Conservation (phyloP, 2,113 vertebrate species). For the Pterocles gutturalis region DNA sequence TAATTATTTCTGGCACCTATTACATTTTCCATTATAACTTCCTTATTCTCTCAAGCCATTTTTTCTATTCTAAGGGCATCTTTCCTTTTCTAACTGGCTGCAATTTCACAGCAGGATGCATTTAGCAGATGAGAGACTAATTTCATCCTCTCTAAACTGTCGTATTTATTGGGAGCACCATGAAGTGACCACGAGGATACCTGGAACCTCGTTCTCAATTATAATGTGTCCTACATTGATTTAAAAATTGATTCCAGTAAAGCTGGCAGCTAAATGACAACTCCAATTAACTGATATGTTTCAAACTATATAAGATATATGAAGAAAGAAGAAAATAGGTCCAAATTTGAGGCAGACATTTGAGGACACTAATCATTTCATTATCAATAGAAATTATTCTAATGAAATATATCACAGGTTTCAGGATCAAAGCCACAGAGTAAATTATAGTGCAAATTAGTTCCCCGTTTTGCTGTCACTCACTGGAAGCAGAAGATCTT, state of each 20-base stretch:
- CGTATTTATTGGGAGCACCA: background rate
- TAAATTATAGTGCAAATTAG: slow-evolving; percentile 20
- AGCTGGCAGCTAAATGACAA: slow-evolving; percentile 21
- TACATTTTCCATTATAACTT: slow-evolving; percentile 59
- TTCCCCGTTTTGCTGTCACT: background rate
- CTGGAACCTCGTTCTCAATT: slow-evolving; percentile 32
- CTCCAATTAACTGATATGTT: slow-evolving; percentile 31
- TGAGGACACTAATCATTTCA: slow-evolving; percentile 2
- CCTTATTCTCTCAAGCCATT: slow-evolving; percentile 22
- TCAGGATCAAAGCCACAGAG: background rate
- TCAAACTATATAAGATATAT: background rate
- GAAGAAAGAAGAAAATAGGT: slow-evolving; percentile 9
- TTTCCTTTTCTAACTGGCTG: slow-evolving; percentile 27
- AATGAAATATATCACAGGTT: background rate
- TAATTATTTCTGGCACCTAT: slow-evolving; percentile 70
- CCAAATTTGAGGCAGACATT: background rate
- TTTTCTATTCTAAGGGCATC: slow-evolving; percentile 45
- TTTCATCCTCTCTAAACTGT: slow-evolving; percentile 37
- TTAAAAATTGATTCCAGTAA: slow-evolving; percentile 16
- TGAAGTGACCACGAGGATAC: slow-evolving; percentile 35
- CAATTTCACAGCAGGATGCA: slow-evolving; percentile 66
- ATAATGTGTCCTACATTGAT: background rate
- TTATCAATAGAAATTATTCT: background rate
- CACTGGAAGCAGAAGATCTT: background rate
- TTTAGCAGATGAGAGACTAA: slow-evolving; percentile 50